Evolutionary conservation across 2,797 vertebrate species (phyloP), one percentile per base, ranked within the genome.

Genomic region (Melanotaenia boesemani): DNA sequence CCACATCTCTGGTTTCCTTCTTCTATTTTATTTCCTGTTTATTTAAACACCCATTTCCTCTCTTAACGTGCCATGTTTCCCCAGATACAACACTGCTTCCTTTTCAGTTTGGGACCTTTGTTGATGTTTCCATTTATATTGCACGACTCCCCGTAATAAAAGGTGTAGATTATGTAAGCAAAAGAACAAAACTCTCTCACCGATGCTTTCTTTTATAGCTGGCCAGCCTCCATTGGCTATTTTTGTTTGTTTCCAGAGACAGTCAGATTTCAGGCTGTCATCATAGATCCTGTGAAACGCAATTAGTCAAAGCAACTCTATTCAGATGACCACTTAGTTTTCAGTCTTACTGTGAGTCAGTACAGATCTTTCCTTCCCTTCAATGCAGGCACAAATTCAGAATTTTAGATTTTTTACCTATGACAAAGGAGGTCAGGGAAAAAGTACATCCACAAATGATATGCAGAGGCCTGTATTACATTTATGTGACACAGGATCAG

Each of bases 11-110:
- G 20, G 11, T 65, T 81, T 70, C 71, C 55, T 67, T 41, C 37
- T 70, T 28, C 63, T 67, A 63, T 70, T 88, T 73, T 41, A 81
- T 85, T 76, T 88, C 87, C 81, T 86, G 77, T 87, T 83, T 77
- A 76, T 74, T 54, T 30, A n/a, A 62, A 81, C 79, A 46, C 72
- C 67, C 74, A 70, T 39, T 88, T 89, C 89, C 88, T 82, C 24
- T 68, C 61, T 2, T 0, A 24, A 56, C 55, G 56, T 62, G 59
- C 71, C 70, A 37, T 11, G 60, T 71, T 90, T 88, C 87, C 85
- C 84, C 74, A 69, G 48, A 81, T 63, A 86, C 55, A 88, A 69
- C 15, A 52, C 26, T 0, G 50, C 41, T 86, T 91, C 84, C 84
- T 86, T 65, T 77, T 63, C 3, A 65, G 62, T 73, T 52, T 52